Percentiles rank a stretch among this genome's conserved stretches.
Evolutionary conservation across 2,888 invertebrate genomes (phyloP).

Genomic region (Cephus runcator): DNA sequence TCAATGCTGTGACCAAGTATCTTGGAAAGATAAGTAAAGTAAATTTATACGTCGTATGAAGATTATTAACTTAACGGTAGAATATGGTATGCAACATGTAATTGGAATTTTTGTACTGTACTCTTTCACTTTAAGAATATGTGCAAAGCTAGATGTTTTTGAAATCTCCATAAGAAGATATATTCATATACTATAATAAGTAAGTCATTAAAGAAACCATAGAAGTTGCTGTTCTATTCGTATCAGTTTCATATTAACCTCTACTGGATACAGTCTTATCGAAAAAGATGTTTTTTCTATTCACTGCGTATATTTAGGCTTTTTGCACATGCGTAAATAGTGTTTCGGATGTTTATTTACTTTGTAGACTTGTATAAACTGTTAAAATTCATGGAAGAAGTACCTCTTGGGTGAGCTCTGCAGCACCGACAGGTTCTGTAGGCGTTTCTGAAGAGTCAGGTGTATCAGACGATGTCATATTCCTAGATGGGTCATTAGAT

Average conservation of each 20-base stretch:
- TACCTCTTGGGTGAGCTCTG: constrained; percentile 67
- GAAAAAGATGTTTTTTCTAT: background rate
- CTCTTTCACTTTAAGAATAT: background rate
- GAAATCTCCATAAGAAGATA: background rate
- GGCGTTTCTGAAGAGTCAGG: constrained; percentile 41
- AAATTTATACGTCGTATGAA: background rate
- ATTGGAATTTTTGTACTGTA: too few relatives aligned
- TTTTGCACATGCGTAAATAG: background rate
- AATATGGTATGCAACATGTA: background rate
- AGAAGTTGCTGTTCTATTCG: background rate
- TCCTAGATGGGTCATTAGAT: constrained; percentile 40
- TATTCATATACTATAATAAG: background rate
- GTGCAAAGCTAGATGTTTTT: background rate
- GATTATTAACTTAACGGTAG: background rate
- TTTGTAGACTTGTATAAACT: background rate
- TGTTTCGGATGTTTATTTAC: background rate
- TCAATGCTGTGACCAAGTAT: background rate
- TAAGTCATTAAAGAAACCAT: background rate
- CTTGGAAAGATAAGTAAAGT: background rate
- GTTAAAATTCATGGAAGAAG: constrained; percentile 2
- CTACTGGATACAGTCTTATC: background rate
- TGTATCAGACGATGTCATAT: constrained; percentile 42
- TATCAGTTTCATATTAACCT: background rate
- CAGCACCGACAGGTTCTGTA: constrained; percentile 39
- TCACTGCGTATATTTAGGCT: background rate